A percentile compares a stretch with the other conserved stretches of the same genome.
Evolutionary conservation across 92 coral and sea anemone species (phyloP).

Genomic region (Galaxea fascicularis): DNA sequence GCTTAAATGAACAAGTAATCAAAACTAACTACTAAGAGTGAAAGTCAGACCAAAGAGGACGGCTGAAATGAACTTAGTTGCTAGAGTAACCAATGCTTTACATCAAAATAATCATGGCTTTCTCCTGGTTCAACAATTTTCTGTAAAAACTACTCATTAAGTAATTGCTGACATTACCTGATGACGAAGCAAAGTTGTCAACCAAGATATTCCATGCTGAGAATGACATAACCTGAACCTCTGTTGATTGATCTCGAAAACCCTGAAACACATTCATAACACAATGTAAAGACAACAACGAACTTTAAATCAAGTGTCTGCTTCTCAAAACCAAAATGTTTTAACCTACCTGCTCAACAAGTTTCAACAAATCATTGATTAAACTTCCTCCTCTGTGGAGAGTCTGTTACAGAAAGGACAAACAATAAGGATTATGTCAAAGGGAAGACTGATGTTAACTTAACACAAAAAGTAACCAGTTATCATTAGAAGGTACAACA

Average conservation of each 20-base stretch:
- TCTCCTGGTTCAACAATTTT: too few species aligned
- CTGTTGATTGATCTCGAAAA: conserved; percentile 70
- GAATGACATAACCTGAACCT: conserved; percentile 89
- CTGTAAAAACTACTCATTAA: neutral
- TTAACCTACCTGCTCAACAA: conserved; percentile 91
- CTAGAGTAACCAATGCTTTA: too few species aligned
- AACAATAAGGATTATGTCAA: neutral
- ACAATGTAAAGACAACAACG: neutral
- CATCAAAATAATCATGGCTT: too few species aligned
- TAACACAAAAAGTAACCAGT: too few species aligned
- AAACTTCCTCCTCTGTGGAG: conserved; percentile 88
- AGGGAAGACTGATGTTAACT: neutral
- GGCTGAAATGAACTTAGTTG: too few species aligned
- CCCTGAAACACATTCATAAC: conserved; percentile 60
- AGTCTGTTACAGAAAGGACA: conserved; percentile 49
- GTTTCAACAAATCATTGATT: conserved; percentile 89
- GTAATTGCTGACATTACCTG: conserved; percentile 62
- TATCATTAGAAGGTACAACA: too few species aligned
- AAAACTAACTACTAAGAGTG: too few species aligned
- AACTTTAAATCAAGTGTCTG: neutral
- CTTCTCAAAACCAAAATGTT: neutral
- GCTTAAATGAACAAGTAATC: too few species aligned
- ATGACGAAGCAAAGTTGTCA: conserved; percentile 89
- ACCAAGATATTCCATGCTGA: conserved; percentile 91
- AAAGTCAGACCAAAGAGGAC: too few species aligned